Percentiles rank a stretch among this genome's conserved stretches.
Conservation (phyloP, 1,140 invertebrate genomes). For the Bactericera cockerelli region DNA sequence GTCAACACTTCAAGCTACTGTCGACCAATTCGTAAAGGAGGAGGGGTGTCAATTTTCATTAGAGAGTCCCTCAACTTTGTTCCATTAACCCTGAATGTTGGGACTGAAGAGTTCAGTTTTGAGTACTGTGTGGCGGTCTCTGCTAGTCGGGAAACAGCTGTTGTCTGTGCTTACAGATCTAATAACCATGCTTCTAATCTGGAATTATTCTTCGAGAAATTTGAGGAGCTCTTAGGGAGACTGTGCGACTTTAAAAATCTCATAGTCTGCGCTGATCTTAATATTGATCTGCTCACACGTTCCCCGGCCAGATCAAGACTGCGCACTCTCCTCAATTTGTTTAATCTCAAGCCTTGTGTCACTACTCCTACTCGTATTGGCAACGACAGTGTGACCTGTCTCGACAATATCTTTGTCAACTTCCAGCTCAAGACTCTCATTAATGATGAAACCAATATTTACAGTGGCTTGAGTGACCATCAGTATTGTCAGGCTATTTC, state of each 20-base stretch:
- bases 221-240: neutral
- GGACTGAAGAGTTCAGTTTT: neutral
- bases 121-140: neutral
- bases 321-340: neutral
- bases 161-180: neutral
- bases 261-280: neutral
- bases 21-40: neutral
- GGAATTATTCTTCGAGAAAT: neutral
- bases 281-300: neutral
- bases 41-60: neutral
- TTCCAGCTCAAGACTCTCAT: neutral
- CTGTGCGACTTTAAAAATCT: neutral
- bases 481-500: neutral
- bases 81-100: neutral
- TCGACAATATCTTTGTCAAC: conserved; percentile 1
- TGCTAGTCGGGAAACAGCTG: neutral
- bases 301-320: neutral
- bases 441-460: neutral
- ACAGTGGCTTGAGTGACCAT: neutral
- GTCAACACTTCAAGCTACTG: too few species aligned
- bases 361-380: neutral
- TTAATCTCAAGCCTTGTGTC: neutral
- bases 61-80: neutral
- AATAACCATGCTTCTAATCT: neutral
- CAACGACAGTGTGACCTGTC: neutral